Evolutionary conservation across 2,797 vertebrate genomes (phyloP), one percentile per base, ranked within the genome.

Genomic region (Danio aesculapii): DNA sequence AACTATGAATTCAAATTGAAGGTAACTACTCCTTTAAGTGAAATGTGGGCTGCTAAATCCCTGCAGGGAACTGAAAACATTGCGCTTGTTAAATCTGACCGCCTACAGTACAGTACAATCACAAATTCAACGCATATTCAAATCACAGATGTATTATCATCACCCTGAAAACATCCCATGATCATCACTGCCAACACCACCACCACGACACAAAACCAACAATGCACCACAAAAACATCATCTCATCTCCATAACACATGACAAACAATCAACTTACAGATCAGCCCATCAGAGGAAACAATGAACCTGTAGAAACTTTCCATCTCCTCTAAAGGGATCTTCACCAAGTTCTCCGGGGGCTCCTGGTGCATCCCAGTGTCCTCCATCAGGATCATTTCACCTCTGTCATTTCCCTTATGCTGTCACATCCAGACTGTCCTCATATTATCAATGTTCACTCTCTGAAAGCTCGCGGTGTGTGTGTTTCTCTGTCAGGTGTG

Each of bases 251-350:
- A 59, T 19, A n/a, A 11, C 46, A 43, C 55, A 74, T 17, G 58
- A 62, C 59, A 63, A 53, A 53, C 8, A 64, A 63, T 49, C 21
- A 57, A 94, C 94, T 87, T 91, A 95, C 94, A 90, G 84, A 85
- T 82, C 80, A 95, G 87, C 91, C 92, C 92, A 69, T 88, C 85
- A 84, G 92, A 94, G 84, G 88, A 87, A 81, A 91, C 85, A 4
- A 87, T 90, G 81, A 95, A 91, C 47, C 86, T 92, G 89, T 92
- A 91, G 88, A 93, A 95, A 77, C 87, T 90, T 87, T 93, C 83
- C 84, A 92, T 91, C 84, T 95, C 94, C 70, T 94, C 89, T 83
- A 95, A 84, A 84, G 91, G 84, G 84, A 95, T 94, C 77, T 89
- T 88, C n/a, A 94, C 86, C 11, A 81, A 88, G 46, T 87, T 71